phyloP scores from a whole-genome alignment of 2,113 vertebrate species.

The Archilochus colubris region DNA sequence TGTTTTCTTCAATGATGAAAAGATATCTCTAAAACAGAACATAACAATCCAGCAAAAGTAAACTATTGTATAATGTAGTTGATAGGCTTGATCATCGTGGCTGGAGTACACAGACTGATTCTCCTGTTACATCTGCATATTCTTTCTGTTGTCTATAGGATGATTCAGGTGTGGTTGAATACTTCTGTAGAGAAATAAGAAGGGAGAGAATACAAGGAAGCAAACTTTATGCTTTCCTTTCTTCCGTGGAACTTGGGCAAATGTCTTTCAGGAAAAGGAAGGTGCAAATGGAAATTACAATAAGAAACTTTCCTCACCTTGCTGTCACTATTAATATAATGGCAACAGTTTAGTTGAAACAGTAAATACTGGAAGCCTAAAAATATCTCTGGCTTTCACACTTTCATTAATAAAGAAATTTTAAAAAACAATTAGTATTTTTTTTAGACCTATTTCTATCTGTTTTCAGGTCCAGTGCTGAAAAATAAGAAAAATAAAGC shows the following conservation, averaged over 20 bases:
- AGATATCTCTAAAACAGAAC: conserved; percentile 53
- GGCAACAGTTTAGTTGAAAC: neutral
- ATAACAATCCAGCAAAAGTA: conserved; percentile 54
- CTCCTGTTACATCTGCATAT: conserved; percentile 8
- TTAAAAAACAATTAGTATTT: neutral
- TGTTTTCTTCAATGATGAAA: conserved; percentile 56
- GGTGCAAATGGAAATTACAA: neutral
- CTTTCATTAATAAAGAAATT: neutral
- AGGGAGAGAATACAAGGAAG: neutral
- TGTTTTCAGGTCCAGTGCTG: neutral
- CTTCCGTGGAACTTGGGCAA: neutral
- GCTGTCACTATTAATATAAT: neutral
- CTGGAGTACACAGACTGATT: neutral
- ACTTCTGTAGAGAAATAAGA: neutral
- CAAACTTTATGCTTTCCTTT: neutral
- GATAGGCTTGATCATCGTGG: conserved; percentile 44
- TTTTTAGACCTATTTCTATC: neutral
- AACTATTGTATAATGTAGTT: conserved; percentile 8
- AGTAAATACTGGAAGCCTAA: neutral
- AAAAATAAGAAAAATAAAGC: neutral
- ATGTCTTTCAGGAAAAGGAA: neutral
- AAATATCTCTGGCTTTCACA: neutral
- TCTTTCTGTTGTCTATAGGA: neutral
- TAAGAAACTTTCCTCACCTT: neutral
- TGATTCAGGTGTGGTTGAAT: conserved; percentile 7